Evolutionary conservation across 1,140 invertebrate species (phyloP).

Genomic region (Brachionus rubens): DNA sequence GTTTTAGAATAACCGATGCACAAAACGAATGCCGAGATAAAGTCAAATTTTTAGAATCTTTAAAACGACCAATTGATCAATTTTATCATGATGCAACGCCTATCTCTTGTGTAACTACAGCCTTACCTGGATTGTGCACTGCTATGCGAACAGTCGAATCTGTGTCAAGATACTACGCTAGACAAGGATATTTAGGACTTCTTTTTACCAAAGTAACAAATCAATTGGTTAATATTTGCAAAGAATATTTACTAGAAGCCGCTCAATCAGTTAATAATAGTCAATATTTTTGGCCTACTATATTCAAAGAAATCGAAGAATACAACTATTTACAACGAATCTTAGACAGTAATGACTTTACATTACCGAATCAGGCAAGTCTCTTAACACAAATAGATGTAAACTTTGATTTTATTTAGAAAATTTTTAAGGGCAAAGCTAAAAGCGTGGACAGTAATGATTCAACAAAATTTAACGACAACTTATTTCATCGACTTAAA

Average conservation of each 20-base stretch:
- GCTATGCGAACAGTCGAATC: conserved; percentile 59
- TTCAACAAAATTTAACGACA: conserved; percentile 49
- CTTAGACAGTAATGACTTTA: conserved; percentile 50
- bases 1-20: conserved; percentile 58
- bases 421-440: not conserved
- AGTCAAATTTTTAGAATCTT: conserved; percentile 58
- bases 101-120: conserved; percentile 53
- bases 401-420: too few species aligned
- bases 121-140: conserved; percentile 55
- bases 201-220: conserved; percentile 58
- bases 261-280: conserved; percentile 53
- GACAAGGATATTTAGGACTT: conserved; percentile 58
- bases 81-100: conserved; percentile 57
- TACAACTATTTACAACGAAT: not conserved
- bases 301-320: conserved; percentile 51
- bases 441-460: conserved; percentile 23
- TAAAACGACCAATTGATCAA: conserved; percentile 56
- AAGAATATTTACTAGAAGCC: conserved; percentile 56
- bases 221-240: conserved; percentile 57
- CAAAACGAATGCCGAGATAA: conserved; percentile 61
- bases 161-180: conserved; percentile 57
- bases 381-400: too few species aligned
- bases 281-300: conserved; percentile 54
- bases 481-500: conserved; percentile 53
- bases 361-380: conserved; percentile 50